Evolutionary conservation across 2,113 vertebrate genomes (phyloP).

Genomic region (Meleagris gallopavo): DNA sequence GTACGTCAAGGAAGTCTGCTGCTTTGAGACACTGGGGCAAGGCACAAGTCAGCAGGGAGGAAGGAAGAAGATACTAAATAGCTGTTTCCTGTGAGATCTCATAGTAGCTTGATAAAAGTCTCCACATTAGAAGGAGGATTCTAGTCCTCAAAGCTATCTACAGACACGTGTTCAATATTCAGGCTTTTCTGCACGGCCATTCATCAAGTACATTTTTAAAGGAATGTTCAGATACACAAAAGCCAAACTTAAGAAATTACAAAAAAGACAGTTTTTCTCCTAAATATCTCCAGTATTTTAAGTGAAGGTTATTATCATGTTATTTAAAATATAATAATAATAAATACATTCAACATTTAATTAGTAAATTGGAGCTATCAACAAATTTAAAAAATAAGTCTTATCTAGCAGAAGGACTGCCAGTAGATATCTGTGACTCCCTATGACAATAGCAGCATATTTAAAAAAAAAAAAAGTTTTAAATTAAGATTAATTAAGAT

Average conservation of each 20-base stretch:
- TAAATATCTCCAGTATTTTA: neutral
- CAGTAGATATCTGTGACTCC: neutral
- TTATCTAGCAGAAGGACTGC: neutral
- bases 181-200: neutral
- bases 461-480: neutral
- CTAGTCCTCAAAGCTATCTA: neutral
- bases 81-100: neutral
- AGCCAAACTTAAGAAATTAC: neutral
- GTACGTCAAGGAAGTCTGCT: neutral
- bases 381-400: neutral
- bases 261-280: neutral
- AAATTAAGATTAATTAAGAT: neutral
- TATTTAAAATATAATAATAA: neutral
- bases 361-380: neutral
- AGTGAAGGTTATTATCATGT: neutral
- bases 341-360: neutral
- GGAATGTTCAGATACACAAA: neutral
- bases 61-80: neutral
- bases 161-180: rapidly evolving
- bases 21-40: neutral
- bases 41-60: neutral
- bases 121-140: neutral
- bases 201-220: neutral
- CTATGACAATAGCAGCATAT: neutral
- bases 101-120: neutral